Evolutionary conservation across 2,113 vertebrate species (phyloP).

Genomic region (Vulpes vulpes): DNA sequence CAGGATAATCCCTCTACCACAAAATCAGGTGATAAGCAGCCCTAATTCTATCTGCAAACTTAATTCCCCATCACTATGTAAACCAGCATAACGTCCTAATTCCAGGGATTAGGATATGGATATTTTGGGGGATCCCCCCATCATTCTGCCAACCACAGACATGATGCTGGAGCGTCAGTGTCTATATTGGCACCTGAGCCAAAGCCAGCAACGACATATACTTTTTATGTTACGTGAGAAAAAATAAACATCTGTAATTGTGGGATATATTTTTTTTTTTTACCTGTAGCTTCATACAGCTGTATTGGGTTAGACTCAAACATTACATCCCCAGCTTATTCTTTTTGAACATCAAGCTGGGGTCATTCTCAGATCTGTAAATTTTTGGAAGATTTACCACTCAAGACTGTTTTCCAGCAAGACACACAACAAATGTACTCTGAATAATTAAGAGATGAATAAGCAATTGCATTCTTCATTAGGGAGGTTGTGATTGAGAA

Average conservation of each 20-base stretch:
- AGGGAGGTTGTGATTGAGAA: slow-evolving; percentile 28
- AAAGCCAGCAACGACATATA: neutral
- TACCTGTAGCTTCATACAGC: neutral
- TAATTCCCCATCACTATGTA: neutral
- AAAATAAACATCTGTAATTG: neutral
- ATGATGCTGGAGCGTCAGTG: neutral
- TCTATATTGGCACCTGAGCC: neutral
- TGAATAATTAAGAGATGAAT: slow-evolving; percentile 60
- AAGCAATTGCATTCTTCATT: slow-evolving; percentile 54
- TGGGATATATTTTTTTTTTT: neutral
- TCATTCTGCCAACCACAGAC: neutral
- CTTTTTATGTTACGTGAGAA: neutral
- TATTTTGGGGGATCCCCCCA: neutral
- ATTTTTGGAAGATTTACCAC: slow-evolving; percentile 49
- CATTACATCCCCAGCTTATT: neutral
- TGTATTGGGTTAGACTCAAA: neutral
- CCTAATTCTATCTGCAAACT: neutral
- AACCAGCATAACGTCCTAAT: neutral
- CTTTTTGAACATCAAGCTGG: slow-evolving; percentile 43
- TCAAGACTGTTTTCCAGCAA: slow-evolving; percentile 36
- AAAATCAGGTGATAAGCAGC: neutral
- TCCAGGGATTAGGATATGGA: neutral
- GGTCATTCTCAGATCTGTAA: slow-evolving; percentile 15
- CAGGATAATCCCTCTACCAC: neutral
- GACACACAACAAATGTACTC: neutral